phyloP scores from a whole-genome alignment of 2,888 invertebrate genomes.

The Pseudeuparius sepicola region DNA sequence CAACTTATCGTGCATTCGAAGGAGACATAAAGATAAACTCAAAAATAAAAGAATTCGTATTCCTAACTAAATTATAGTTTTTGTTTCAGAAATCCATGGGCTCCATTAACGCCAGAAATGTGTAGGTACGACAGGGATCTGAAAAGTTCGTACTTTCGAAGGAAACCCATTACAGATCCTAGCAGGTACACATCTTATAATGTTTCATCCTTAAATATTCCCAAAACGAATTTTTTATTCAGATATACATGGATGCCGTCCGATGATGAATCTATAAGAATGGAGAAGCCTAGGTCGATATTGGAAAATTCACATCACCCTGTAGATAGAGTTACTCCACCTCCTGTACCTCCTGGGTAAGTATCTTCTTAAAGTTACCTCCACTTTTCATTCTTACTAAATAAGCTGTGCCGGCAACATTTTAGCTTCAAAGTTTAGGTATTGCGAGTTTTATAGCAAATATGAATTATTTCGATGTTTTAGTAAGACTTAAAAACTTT shows the following conservation, averaged over 20 bases:
- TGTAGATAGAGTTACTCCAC: too few relatives aligned
- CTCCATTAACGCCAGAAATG: conserved; percentile 49
- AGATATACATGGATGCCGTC: conserved; percentile 65
- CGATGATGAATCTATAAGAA: conserved; percentile 61
- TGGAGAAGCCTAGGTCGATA: conserved; percentile 56
- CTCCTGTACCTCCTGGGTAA: conserved; percentile 23
- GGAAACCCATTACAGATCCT: conserved; percentile 67
- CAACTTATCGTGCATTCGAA: too few relatives aligned
- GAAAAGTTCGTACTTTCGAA: conserved; percentile 71
- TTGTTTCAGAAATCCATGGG: conserved; percentile 46
- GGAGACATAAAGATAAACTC: too few relatives aligned
- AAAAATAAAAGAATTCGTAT: too few relatives aligned
- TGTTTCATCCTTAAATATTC: too few relatives aligned
- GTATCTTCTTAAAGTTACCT: too few relatives aligned
- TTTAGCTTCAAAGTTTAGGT: too few relatives aligned
- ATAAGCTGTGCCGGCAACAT: too few relatives aligned
- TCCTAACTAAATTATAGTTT: too few relatives aligned
- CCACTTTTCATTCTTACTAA: too few relatives aligned
- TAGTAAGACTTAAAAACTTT: too few relatives aligned
- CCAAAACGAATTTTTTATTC: too few relatives aligned
- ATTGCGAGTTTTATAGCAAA: conserved; percentile 2
- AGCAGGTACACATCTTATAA: conserved; percentile 56
- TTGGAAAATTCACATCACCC: conserved; percentile 31
- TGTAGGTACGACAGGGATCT: conserved; percentile 60
- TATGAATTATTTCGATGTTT: not conserved